Conservation (phyloP, 2,113 vertebrate genomes). For the Pongo abelii region DNA sequence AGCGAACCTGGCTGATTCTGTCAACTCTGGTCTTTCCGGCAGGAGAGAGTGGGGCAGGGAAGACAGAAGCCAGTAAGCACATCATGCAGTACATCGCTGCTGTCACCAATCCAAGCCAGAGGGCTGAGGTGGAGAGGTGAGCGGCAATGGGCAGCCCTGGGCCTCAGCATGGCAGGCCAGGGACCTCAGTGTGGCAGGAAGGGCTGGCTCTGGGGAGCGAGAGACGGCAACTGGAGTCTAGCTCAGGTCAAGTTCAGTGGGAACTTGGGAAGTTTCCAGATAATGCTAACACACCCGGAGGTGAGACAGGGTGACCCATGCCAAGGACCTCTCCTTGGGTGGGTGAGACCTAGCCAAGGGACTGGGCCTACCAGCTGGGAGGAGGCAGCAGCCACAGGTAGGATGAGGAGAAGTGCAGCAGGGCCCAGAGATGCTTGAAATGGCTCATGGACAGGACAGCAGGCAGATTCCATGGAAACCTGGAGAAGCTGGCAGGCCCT, state of each 20-base stretch:
- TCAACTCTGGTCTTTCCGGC: not conserved
- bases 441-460: not conserved
- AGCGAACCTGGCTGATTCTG: rapidly evolving
- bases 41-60: constrained; percentile 95
- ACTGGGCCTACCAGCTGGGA: not conserved
- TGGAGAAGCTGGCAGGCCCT: not conserved
- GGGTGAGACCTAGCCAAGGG: not conserved
- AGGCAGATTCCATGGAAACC: not conserved
- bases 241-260: no score
- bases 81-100: constrained; percentile 98
- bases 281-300: not conserved
- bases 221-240: not conserved
- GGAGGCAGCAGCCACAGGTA: not conserved
- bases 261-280: not conserved
- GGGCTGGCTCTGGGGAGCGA: not conserved
- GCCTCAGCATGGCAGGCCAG: not conserved
- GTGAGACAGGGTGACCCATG: not conserved
- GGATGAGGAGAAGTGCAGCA: not conserved
- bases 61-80: constrained; percentile 96
- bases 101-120: constrained; percentile 93
- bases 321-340: not conserved
- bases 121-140: constrained; percentile 94
- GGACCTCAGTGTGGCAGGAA: rapidly evolving
- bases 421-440: not conserved
- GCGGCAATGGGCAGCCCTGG: not conserved